Percentiles rank a stretch among this genome's conserved stretches.
Evolutionary conservation across 2,113 vertebrate species (phyloP).

Genomic region (Phylloscopus trochiloides): DNA sequence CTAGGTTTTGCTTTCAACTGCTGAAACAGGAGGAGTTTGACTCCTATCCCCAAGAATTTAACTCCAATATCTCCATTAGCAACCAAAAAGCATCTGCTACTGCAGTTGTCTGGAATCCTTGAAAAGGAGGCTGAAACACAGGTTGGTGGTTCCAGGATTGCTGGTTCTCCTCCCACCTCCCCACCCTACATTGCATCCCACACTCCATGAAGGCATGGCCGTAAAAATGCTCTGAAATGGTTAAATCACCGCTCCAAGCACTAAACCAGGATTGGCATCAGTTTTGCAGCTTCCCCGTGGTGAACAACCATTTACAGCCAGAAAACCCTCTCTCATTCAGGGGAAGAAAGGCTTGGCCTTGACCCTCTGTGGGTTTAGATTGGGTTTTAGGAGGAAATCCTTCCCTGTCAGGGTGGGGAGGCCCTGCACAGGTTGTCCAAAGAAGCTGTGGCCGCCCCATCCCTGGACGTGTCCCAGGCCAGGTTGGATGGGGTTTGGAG

Average conservation of each 20-base stretch:
- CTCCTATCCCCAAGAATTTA: not conserved
- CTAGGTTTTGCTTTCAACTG: not conserved
- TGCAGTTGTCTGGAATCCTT: not conserved
- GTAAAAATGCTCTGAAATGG: not conserved
- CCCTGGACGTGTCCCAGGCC: not conserved
- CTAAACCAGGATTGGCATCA: not conserved
- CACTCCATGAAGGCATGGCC: not conserved
- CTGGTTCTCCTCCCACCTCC: not conserved
- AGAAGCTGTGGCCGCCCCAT: not conserved
- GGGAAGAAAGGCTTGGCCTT: not conserved
- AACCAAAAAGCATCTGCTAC: not conserved
- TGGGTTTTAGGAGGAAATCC: not conserved
- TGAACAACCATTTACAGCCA: not conserved
- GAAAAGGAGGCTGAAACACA: not conserved
- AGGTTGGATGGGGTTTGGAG: not conserved
- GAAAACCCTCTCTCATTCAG: not conserved
- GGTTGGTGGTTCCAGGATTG: not conserved
- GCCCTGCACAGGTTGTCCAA: not conserved
- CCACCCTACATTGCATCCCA: not conserved
- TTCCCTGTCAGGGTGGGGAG: not conserved
- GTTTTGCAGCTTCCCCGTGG: not conserved
- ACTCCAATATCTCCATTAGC: not conserved
- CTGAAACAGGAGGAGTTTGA: not conserved
- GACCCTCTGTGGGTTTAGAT: not conserved
- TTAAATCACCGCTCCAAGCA: accelerated